A percentile compares a stretch with the other conserved stretches of the same genome.
Conservation (phyloP, 37 sponge, comb jelly and placozoan genomes). For the Ephydatia muelleri region DNA sequence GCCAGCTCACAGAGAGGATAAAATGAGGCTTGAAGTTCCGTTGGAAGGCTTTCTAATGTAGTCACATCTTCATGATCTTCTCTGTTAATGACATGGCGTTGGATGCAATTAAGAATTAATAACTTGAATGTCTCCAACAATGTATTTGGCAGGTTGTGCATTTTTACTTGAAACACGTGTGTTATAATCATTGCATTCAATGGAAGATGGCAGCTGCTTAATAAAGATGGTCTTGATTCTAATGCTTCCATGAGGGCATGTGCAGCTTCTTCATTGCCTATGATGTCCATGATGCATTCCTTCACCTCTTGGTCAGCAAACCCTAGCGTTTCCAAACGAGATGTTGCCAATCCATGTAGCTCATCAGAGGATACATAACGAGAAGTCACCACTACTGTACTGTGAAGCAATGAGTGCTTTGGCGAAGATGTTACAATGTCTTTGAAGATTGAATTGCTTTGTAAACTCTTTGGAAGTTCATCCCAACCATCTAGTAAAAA, state of each 20-base stretch:
- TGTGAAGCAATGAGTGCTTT: neutral
- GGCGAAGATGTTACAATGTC: neutral
- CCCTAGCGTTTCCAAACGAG: neutral
- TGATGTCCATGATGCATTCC: neutral
- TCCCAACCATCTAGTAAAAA: slow-evolving; percentile 7
- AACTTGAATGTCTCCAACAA: too few species aligned
- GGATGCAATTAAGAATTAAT: neutral
- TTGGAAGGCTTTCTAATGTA: neutral
- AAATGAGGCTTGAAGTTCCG: neutral
- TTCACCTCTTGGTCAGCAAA: too few species aligned
- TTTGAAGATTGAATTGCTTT: neutral
- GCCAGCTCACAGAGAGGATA: neutral
- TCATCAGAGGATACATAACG: neutral
- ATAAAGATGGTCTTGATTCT: neutral
- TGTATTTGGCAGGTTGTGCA: too few species aligned
- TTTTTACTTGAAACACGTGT: too few species aligned
- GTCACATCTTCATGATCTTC: neutral
- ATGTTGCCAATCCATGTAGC: neutral
- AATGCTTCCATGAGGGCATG: neutral
- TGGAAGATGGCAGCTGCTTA: neutral
- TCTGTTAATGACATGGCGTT: neutral
- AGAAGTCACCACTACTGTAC: slow-evolving; percentile 12
- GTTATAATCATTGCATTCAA: too few species aligned
- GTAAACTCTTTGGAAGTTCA: neutral
- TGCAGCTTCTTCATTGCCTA: neutral